phyloP scores from a whole-genome alignment of 2,113 vertebrate species.

The Uria lomvia region DNA sequence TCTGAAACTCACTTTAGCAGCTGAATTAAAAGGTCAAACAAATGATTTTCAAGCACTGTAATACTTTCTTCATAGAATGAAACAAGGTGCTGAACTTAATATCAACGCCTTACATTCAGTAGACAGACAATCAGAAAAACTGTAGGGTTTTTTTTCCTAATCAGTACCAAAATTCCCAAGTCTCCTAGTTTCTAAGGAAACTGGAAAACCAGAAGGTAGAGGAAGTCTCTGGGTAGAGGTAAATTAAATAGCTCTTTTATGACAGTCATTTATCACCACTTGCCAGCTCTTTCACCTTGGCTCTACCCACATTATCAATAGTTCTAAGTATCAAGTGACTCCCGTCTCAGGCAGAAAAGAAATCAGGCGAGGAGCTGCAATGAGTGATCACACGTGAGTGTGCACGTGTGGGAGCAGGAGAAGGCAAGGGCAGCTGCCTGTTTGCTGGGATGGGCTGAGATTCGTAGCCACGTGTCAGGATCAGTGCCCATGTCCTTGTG shows the following conservation, averaged over 20 bases:
- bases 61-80: background rate
- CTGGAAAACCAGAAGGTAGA: background rate
- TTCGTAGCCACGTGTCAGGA: rapidly evolving
- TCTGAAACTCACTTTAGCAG: background rate
- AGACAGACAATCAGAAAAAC: background rate
- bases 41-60: background rate
- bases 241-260: background rate
- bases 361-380: background rate
- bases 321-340: background rate
- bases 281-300: background rate
- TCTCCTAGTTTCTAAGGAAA: background rate
- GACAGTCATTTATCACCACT: background rate
- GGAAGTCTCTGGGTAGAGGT: background rate
- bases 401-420: rapidly evolving
- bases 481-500: rapidly evolving
- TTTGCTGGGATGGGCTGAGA: background rate
- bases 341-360: background rate
- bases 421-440: background rate
- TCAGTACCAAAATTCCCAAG: background rate
- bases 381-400: rapidly evolving
- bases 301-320: background rate
- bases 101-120: rapidly evolving
- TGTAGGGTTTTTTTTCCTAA: background rate
- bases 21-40: background rate
- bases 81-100: background rate